These are phyloP conservation scores for Tholera decimalis DNA, from an alignment of 2,888 invertebrate genomes.

Conservation along the genomic window DNA sequence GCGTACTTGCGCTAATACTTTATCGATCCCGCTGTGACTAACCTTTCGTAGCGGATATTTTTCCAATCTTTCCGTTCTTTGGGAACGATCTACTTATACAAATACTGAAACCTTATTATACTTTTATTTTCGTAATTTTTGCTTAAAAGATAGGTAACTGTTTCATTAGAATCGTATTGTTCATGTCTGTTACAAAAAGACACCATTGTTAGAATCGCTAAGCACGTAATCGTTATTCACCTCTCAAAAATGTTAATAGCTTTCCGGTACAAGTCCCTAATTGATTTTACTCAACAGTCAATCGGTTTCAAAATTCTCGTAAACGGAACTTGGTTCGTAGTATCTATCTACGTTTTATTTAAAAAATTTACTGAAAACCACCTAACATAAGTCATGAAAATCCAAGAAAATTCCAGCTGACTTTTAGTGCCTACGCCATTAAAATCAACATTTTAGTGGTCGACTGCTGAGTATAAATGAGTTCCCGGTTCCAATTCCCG, in stretches of 20 bases:
- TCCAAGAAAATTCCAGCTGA: conserved; percentile 4
- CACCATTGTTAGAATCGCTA: conserved; percentile 25
- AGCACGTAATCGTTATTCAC: conserved; percentile 53
- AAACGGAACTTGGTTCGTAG: not conserved
- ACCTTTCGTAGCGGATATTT: conserved; percentile 43
- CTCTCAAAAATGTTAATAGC: conserved; percentile 57
- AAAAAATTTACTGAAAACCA: conserved; percentile 5
- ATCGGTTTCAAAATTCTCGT: conserved; percentile 11
- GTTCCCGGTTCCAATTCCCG: too few relatives aligned
- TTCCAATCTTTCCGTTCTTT: conserved; percentile 29
- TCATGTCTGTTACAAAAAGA: conserved; percentile 33
- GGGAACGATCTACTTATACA: conserved; percentile 12
- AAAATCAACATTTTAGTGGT: conserved; percentile 47
- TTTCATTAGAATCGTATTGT: conserved; percentile 30
- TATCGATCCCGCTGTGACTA: conserved; percentile 55
- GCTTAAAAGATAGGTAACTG: conserved; percentile 13
- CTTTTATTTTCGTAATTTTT: conserved; percentile 25
- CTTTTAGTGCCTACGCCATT: not conserved
- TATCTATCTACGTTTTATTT: not conserved
- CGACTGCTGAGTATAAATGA: too few relatives aligned
- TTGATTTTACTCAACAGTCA: conserved; percentile 36
- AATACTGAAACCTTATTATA: conserved; percentile 30
- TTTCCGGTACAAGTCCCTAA: conserved; percentile 46
- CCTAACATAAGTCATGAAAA: not conserved
- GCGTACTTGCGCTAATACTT: conserved; percentile 50